A percentile compares a stretch with the other conserved stretches of the same genome.
Evolutionary conservation across 2,888 invertebrate genomes (phyloP).

Genomic region (Drosophila suboccidentalis): DNA sequence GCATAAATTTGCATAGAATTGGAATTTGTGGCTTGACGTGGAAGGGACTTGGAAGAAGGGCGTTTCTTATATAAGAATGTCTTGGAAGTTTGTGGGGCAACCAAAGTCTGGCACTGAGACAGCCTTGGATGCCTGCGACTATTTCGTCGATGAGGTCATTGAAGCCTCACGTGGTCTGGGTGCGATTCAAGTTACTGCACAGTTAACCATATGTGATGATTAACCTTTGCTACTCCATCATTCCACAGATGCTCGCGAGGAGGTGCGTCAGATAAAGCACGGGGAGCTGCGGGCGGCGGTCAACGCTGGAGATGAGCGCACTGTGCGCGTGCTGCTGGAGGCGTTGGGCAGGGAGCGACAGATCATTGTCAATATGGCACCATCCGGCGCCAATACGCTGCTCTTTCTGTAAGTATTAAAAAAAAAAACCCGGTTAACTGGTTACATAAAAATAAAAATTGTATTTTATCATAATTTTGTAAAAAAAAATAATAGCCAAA

Average conservation of each 20-base stretch:
- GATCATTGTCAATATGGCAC: constrained; percentile 93
- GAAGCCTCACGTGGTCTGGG: constrained; percentile 87
- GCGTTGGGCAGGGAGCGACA: constrained; percentile 89
- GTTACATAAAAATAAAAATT: not conserved
- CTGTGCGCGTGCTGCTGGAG: constrained; percentile 89
- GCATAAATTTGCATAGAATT: constrained; percentile 37
- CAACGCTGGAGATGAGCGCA: constrained; percentile 89
- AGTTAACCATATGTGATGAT: constrained; percentile 28
- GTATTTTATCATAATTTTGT: not conserved
- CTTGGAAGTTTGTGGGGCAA: constrained; percentile 85
- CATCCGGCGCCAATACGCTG: constrained; percentile 94
- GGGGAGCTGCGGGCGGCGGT: constrained; percentile 92
- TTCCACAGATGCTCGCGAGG: constrained; percentile 87
- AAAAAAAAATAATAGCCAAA: not conserved
- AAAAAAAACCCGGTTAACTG: not conserved
- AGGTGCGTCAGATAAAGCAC: constrained; percentile 91
- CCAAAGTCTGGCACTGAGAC: constrained; percentile 87
- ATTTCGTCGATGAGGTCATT: constrained; percentile 90
- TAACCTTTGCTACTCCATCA: not conserved
- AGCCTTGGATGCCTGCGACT: constrained; percentile 90
- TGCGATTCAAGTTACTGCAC: constrained; percentile 50
- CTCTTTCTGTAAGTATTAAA: constrained; percentile 90
- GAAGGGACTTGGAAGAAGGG: not conserved
- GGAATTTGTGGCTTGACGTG: not conserved
- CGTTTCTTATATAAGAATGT: constrained; percentile 77